A percentile compares a stretch with the other conserved stretches of the same genome.
Conservation (phyloP, 2,888 invertebrate species). For the Sinohyriopsis cumingii region DNA sequence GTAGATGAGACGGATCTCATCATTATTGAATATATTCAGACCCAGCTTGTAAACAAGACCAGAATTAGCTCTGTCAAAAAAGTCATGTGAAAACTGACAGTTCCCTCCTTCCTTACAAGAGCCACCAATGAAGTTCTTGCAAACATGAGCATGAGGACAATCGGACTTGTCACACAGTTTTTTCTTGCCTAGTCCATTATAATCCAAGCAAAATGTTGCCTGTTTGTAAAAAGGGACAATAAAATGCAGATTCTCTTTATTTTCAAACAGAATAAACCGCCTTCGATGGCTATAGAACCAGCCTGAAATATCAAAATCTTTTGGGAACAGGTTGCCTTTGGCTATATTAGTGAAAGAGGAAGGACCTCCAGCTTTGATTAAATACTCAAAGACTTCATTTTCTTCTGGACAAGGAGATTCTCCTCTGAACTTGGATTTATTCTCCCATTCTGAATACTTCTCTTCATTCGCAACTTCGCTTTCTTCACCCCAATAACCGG, state of each 20-base stretch:
- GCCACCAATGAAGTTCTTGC: constrained; percentile 10
- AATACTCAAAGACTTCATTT: constrained; percentile 7
- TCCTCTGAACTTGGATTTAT: no score
- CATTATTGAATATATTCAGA: constrained; percentile 17
- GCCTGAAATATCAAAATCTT: no score
- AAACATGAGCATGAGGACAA: background rate
- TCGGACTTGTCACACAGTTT: no score
- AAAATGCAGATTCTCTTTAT: background rate
- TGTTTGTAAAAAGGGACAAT: no score
- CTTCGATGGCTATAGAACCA: constrained; percentile 21
- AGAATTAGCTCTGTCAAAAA: background rate
- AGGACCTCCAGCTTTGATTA: constrained; percentile 6
- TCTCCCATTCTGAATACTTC: no score
- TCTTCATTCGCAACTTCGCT: no score
- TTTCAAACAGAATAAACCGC: constrained; percentile 24
- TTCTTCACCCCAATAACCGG: no score
- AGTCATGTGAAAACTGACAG: constrained; percentile 29
- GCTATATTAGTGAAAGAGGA: no score
- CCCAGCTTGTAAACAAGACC: no score
- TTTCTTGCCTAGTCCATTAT: no score
- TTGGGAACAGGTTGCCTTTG: no score
- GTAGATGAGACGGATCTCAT: constrained; percentile 21
- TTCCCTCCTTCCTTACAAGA: constrained; percentile 17
- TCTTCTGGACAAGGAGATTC: background rate
- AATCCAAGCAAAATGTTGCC: no score